Base-by-base conservation (phyloP, 2,888 invertebrate species). In the Yponomeuta plumbellus region DNA sequence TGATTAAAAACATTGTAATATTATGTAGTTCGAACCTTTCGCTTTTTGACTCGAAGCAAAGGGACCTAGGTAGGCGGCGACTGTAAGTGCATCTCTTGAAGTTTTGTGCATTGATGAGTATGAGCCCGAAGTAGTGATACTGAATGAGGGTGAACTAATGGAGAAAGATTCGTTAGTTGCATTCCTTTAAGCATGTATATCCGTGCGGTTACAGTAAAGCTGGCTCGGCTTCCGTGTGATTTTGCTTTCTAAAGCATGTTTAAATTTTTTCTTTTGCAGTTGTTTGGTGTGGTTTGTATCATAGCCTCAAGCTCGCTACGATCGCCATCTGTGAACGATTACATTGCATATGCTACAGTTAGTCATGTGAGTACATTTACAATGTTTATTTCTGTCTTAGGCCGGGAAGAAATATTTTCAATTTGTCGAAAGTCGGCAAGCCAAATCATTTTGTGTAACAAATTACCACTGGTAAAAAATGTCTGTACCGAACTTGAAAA, bases 221-320 rank as follows among this genome's bases (percentile, higher is more conserved):
- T 84, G 82, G 80, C 84, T 80, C 83, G 78, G 78, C 83, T 78
- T 77, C 79, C 68, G 71, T 75, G 75, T 76, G 77, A 21, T 81
- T 84, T 85, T 79, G 85, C 83, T 85, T 81, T 88, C 85, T 91
- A 92, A 88, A 92, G 92, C 92, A 92, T 92, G 86, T 91, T 92
- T 87, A 92, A 83, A 84, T 91, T 92, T 85, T 92, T 92, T 91
- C 92, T 85, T 92, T 92, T 92, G 91, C 91, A 92, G 92, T 92
- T 91, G 91, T 92, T 92, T 88, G 92, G 92, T 88, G 91, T 92
- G 73, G 88, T 92, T 92, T 91, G 91, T 81, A 92, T 92, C 92
- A 92, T 92, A 91, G 88, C 92, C 72, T 92, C 92, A 81, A 92
- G 91, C 86, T 92, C 92, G 86, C 92, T 92, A 91, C 90, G 92